phyloP scores from a whole-genome alignment of 1,140 invertebrate species.

The Argopecten irradians region DNA sequence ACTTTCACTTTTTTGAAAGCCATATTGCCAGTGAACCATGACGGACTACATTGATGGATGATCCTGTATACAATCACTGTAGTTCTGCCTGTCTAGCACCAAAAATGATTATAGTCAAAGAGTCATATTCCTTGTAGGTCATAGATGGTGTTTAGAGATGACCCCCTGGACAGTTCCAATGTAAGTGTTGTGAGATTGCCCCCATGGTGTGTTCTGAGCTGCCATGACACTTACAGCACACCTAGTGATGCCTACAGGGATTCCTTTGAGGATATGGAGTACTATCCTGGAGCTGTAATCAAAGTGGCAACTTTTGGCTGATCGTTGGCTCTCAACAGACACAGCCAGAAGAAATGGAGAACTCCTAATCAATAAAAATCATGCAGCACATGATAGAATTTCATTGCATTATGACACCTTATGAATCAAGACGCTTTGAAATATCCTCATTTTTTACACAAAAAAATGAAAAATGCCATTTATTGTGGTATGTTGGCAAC shows the following conservation, averaged over 20 bases:
- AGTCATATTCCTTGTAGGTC: conserved; percentile 21
- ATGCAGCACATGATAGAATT: background rate
- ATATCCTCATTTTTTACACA: conserved; percentile 17
- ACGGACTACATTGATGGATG: background rate
- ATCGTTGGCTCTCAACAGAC: background rate
- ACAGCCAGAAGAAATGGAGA: background rate
- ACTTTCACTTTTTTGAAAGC: background rate
- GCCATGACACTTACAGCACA: background rate
- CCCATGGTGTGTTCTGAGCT: background rate
- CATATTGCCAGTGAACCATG: background rate
- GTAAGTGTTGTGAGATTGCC: background rate
- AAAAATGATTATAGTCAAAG: background rate
- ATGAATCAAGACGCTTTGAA: background rate
- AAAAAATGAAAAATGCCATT: background rate
- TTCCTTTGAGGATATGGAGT: background rate
- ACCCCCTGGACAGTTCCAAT: background rate
- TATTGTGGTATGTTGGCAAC: background rate
- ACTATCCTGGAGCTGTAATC: background rate
- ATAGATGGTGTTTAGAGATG: conserved; percentile 16
- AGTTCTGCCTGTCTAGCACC: background rate
- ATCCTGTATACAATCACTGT: background rate
- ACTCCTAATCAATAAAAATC: background rate
- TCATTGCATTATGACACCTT: background rate
- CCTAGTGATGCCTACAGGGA: background rate
- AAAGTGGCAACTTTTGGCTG: background rate